Conservation (phyloP, 2,888 invertebrate species). For the Zonitis immaculata region DNA sequence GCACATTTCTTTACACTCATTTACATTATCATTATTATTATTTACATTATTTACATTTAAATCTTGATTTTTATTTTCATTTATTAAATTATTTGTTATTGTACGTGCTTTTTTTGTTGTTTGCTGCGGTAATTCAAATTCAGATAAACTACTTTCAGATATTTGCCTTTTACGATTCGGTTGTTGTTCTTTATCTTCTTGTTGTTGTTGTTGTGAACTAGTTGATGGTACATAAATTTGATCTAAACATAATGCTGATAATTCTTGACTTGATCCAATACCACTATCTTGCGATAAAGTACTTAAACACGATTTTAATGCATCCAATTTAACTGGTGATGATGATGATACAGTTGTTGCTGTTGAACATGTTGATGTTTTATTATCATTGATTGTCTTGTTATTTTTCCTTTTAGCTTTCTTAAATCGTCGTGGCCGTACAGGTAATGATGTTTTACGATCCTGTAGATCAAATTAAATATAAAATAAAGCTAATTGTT, state of each 20-base stretch:
- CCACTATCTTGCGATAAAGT: conserved; percentile 45
- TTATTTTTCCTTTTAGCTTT: conserved; percentile 29
- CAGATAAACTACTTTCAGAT: conserved; percentile 39
- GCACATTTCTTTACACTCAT: conserved; percentile 50
- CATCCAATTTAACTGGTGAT: conserved; percentile 41
- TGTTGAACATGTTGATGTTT: neutral
- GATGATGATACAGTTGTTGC: neutral
- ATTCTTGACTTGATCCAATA: conserved; percentile 45
- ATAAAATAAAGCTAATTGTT: conserved; percentile 9
- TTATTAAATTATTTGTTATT: neutral
- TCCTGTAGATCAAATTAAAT: conserved; percentile 49
- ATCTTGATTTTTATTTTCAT: neutral
- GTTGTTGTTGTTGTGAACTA: conserved; percentile 20
- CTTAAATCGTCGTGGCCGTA: conserved; percentile 53
- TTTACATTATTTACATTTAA: neutral
- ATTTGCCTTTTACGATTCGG: conserved; percentile 26
- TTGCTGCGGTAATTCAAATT: conserved; percentile 23
- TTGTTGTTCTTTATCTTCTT: neutral
- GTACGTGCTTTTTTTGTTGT: conserved; percentile 10
- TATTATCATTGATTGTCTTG: neutral
- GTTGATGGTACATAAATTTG: conserved; percentile 39
- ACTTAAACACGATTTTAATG: conserved; percentile 40
- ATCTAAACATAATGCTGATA: conserved; percentile 37
- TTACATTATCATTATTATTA: conserved; percentile 4
- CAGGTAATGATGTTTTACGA: conserved; percentile 65